These are phyloP conservation scores for Phaethornis superciliosus DNA, from an alignment of 2,113 vertebrate species.

Conservation along the genomic window DNA sequence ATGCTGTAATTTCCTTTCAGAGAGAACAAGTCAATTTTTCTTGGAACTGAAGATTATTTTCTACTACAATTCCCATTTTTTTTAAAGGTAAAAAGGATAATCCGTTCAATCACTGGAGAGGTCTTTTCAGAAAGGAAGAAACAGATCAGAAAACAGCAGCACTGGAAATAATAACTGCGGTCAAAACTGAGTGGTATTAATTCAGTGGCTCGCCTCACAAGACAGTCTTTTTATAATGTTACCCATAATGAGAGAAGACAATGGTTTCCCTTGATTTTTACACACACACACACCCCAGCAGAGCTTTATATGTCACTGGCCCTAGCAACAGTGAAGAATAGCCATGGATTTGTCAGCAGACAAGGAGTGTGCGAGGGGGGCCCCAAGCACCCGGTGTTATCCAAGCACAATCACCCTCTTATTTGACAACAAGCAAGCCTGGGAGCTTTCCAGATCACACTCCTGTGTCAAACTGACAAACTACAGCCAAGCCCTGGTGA, in stretches of 20 bases:
- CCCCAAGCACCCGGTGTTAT: background rate
- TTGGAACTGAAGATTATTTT: background rate
- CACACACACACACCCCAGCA: background rate
- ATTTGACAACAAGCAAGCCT: background rate
- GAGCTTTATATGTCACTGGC: constrained; percentile 7
- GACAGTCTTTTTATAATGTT: constrained; percentile 35
- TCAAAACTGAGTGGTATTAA: background rate
- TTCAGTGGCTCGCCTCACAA: constrained; percentile 21
- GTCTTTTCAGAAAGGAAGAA: background rate
- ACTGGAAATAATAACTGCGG: constrained; percentile 3
- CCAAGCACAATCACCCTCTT: constrained; percentile 9
- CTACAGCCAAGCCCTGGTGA: background rate
- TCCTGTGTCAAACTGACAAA: background rate
- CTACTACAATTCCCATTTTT: background rate
- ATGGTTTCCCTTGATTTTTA: constrained; percentile 21
- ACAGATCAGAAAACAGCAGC: fast-evolving
- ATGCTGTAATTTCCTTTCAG: background rate
- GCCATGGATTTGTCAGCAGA: background rate
- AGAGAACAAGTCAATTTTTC: background rate
- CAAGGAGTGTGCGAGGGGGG: background rate
- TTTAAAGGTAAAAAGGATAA: background rate
- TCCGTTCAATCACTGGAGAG: background rate
- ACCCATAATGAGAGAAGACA: constrained; percentile 10
- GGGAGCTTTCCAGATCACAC: background rate
- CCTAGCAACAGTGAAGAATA: constrained; percentile 54